Base-by-base conservation (phyloP, 2,888 invertebrate species). In the Agrilus cyanescens region DNA sequence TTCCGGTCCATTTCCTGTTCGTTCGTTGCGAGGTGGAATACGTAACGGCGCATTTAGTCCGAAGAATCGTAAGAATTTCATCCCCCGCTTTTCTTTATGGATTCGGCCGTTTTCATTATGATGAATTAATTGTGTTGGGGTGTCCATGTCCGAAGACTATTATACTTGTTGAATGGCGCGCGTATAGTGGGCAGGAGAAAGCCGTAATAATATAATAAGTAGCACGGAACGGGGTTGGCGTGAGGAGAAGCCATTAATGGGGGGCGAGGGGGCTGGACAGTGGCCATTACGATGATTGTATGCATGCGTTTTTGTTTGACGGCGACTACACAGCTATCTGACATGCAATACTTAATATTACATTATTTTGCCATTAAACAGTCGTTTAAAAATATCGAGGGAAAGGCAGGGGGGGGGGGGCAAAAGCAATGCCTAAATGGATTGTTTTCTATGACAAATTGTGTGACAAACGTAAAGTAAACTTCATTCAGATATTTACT, bases 281-380 rank as follows among this genome's bases (percentile, higher is more conserved):
- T 40, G 40, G 44, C 46, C 46, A 48, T 48, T 48, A 48, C 39
- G 41, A 46, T 48, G 44, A 48, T 48, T 48, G 48, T 48, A 48
- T 48, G 44, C 46, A 46, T 46, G 45, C 46, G 46, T 45, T 47
- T 45, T 47, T 39, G 43, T 41, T 25, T 43, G 37, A 35, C 42
- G 43, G 41, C 43, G 41, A 33, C 40, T 18, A 37, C 18, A 48
- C 38, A 44, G 40, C 46, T 43, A 15, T n/a, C 37, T 25, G 42
- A 43, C 52, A 52, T 46, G 52, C 52, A 44, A 52, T 42, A 43
- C 44, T 48, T 49, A 52, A 52, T 52, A 50, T 50, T 52, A 42
- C 43, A 52, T 52, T 51, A 50, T 45, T 37, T 38, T 29, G 40
- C 50, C 50, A 52, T 50, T 50, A 50, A 47, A 50, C 46, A 40